phyloP scores from a whole-genome alignment of 2,113 vertebrate genomes.

The Gobius niger region DNA sequence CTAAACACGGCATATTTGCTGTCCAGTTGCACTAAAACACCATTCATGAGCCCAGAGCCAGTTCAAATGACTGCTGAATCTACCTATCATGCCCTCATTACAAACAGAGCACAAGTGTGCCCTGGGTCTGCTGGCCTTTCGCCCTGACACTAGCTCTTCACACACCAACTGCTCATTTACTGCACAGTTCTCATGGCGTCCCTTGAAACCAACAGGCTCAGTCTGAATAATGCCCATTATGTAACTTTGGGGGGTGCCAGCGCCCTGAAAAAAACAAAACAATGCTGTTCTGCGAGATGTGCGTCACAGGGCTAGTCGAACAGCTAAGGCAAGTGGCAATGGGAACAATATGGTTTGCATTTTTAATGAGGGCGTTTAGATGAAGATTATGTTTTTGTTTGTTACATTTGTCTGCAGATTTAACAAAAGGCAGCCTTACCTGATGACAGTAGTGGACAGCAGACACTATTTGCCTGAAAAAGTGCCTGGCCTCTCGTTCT shows the following conservation, averaged over 20 bases:
- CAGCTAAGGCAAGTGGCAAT: not conserved
- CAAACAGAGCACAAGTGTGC: slow-evolving; percentile 44
- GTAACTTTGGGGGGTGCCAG: slow-evolving; percentile 47
- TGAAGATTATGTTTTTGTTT: not conserved
- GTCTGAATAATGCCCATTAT: slow-evolving; percentile 60
- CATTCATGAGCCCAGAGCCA: slow-evolving; percentile 22
- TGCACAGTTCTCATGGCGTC: slow-evolving; percentile 49
- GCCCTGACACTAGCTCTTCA: slow-evolving; percentile 39
- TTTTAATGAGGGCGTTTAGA: not conserved
- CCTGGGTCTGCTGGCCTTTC: slow-evolving; percentile 49
- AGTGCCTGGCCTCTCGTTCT: slow-evolving; percentile 85
- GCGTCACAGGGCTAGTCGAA: slow-evolving; percentile 9
- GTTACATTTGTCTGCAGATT: not conserved
- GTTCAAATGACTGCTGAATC: slow-evolving; percentile 24
- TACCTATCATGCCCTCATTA: slow-evolving; percentile 63
- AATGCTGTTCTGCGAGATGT: slow-evolving; percentile 18
- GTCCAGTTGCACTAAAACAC: slow-evolving; percentile 21
- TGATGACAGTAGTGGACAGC: slow-evolving; percentile 93
- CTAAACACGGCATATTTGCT: slow-evolving; percentile 26
- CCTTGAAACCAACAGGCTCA: slow-evolving; percentile 37
- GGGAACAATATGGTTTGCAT: not conserved
- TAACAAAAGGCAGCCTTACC: slow-evolving; percentile 64
- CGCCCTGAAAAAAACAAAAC: slow-evolving; percentile 26
- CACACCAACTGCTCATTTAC: slow-evolving; percentile 53
- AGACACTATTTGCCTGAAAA: slow-evolving; percentile 95